Conservation (phyloP, 2,888 invertebrate genomes). For the Ochlodes sylvanus region DNA sequence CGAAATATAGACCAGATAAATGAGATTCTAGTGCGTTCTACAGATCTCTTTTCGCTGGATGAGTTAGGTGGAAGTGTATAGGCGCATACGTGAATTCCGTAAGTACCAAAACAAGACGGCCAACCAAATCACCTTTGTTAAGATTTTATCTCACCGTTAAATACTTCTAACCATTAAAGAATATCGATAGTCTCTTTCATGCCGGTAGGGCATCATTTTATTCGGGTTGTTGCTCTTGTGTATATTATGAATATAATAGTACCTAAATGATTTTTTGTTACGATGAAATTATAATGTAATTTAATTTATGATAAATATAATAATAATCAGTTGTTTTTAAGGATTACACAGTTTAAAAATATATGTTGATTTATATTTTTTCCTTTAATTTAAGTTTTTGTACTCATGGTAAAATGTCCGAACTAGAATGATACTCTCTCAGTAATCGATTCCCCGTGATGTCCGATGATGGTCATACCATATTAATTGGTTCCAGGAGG, state of each 20-base stretch:
- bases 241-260: slow-evolving; percentile 58
- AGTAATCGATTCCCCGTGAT: slow-evolving; percentile 36
- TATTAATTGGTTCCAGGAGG: slow-evolving; percentile 43
- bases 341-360: too few species aligned
- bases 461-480: slow-evolving; percentile 45
- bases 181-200: slow-evolving; percentile 73
- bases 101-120: slow-evolving; percentile 81
- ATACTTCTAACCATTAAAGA: slow-evolving; percentile 82
- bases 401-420: too few species aligned
- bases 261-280: slow-evolving; percentile 23
- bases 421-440: neutral
- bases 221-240: slow-evolving; percentile 64
- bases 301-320: too few species aligned
- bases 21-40: slow-evolving; percentile 30
- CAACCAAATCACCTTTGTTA: slow-evolving; percentile 83
- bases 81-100: slow-evolving; percentile 73
- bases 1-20: neutral
- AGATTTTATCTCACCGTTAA: slow-evolving; percentile 84
- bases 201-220: slow-evolving; percentile 69
- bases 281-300: neutral
- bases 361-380: too few species aligned
- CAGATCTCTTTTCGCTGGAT: slow-evolving; percentile 60
- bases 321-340: too few species aligned
- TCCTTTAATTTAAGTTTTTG: too few species aligned
- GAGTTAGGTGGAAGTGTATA: slow-evolving; percentile 70